These are phyloP conservation scores for Brachionus rotundiformis DNA, from an alignment of 1,140 invertebrate genomes.

Conservation along the genomic window DNA sequence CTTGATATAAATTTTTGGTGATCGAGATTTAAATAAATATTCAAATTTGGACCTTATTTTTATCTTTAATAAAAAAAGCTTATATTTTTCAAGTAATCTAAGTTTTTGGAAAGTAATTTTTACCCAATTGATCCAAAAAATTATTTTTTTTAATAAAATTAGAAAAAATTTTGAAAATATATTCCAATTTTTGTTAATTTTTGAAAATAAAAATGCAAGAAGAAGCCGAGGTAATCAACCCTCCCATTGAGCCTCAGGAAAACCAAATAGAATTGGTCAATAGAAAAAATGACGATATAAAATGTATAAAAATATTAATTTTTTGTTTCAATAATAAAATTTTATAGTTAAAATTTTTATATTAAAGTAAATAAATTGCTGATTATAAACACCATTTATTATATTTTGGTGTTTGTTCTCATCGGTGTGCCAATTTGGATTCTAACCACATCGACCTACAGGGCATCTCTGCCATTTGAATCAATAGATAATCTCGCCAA, in stretches of 20 bases:
- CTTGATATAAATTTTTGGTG: not conserved
- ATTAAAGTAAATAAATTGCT: constrained; percentile 13
- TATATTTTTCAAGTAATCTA: not conserved
- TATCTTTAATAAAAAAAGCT: not conserved
- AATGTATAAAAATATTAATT: constrained; percentile 8
- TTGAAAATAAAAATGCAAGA: not conserved
- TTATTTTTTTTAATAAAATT: not conserved
- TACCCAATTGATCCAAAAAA: not conserved
- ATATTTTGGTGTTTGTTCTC: constrained; percentile 25
- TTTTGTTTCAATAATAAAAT: not conserved
- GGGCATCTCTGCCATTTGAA: constrained; percentile 33
- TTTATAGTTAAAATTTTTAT: no score
- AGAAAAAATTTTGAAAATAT: not conserved
- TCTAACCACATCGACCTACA: constrained; percentile 26
- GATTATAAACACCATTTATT: constrained; percentile 48
- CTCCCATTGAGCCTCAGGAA: not conserved
- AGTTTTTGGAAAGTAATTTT: not conserved
- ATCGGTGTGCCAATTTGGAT: constrained; percentile 45
- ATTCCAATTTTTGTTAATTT: not conserved
- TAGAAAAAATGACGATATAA: constrained; percentile 8
- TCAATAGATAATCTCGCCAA: not conserved
- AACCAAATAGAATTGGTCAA: constrained; percentile 16
- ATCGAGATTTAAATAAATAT: constrained; percentile 2
- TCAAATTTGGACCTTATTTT: constrained; percentile 3
- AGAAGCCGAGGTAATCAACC: not conserved